phyloP scores from a whole-genome alignment of 1,140 invertebrate genomes.

The Penaeus vannamei region DNA sequence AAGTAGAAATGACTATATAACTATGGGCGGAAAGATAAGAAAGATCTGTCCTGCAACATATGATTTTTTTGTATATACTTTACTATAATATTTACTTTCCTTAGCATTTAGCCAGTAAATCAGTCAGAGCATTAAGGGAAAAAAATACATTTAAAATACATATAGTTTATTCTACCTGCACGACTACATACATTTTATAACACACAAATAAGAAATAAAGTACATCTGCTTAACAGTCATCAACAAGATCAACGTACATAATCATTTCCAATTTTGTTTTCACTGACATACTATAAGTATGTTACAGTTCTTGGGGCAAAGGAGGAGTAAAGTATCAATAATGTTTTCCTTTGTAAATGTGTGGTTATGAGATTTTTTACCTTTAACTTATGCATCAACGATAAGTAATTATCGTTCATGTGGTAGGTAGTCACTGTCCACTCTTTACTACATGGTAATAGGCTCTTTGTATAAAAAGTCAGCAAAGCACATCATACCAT shows the following conservation, averaged over 20 bases:
- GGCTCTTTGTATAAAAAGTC: constrained; percentile 42
- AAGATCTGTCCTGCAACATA: too few species aligned
- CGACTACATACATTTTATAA: constrained; percentile 39
- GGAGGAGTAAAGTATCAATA: neutral
- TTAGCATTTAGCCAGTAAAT: neutral
- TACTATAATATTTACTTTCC: neutral
- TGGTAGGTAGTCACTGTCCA: constrained; percentile 7
- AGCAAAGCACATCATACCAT: constrained; percentile 35
- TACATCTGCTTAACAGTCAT: constrained; percentile 43
- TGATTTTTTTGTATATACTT: too few species aligned
- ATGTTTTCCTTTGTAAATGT: neutral
- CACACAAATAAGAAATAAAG: constrained; percentile 41
- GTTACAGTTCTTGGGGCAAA: constrained; percentile 8
- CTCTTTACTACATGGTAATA: constrained; percentile 25
- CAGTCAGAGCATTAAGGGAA: neutral
- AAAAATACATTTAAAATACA: constrained; percentile 9
- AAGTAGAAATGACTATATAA: neutral
- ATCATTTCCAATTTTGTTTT: neutral
- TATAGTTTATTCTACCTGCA: constrained; percentile 46
- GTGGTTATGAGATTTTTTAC: constrained; percentile 26
- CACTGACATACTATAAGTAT: neutral
- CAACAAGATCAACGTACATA: constrained; percentile 26
- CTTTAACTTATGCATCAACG: constrained; percentile 9
- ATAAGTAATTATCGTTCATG: constrained; percentile 26
- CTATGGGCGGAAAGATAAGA: too few species aligned